A percentile compares a stretch with the other conserved stretches of the same genome.
Evolutionary conservation across 1,140 invertebrate species (phyloP).

Genomic region (Pseudomyrmex concolor): DNA sequence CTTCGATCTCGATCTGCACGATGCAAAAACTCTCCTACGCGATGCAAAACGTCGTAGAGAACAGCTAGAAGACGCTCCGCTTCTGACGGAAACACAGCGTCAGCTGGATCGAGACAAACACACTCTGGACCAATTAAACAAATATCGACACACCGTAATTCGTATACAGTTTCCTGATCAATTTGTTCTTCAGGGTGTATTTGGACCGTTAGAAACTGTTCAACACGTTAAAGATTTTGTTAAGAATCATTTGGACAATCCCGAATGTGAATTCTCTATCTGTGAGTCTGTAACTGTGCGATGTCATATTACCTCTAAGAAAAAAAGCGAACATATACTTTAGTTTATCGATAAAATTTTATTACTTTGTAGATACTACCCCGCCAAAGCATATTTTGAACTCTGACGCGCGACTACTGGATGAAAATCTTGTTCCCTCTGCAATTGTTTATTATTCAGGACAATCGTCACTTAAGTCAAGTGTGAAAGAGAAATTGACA

Average conservation of each 20-base stretch:
- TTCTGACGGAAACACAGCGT: conserved; percentile 88
- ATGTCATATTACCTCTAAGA: conserved; percentile 21
- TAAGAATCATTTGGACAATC: conserved; percentile 87
- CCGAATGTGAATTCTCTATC: conserved; percentile 88
- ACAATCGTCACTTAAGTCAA: conserved; percentile 81
- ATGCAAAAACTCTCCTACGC: conserved; percentile 89
- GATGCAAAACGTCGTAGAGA: conserved; percentile 88
- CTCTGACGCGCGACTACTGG: conserved; percentile 86
- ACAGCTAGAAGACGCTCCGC: conserved; percentile 88
- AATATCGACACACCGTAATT: conserved; percentile 90
- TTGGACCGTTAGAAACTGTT: conserved; percentile 89
- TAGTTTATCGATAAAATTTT: conserved; percentile 34
- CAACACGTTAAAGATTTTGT: conserved; percentile 89
- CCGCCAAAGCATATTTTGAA: conserved; percentile 90
- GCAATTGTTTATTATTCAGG: conserved; percentile 90
- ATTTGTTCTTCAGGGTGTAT: conserved; percentile 92
- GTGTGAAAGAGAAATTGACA: conserved; percentile 83
- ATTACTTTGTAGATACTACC: conserved; percentile 87
- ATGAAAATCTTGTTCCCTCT: conserved; percentile 90
- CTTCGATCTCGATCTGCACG: conserved; percentile 92
- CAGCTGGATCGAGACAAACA: conserved; percentile 87
- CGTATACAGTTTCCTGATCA: conserved; percentile 93
- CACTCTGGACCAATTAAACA: conserved; percentile 86
- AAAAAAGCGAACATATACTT: background rate
- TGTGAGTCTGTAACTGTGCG: conserved; percentile 84